These are phyloP conservation scores for Drosophila nebulosa DNA, from an alignment of 1,140 invertebrate genomes.

Conservation along the genomic window DNA sequence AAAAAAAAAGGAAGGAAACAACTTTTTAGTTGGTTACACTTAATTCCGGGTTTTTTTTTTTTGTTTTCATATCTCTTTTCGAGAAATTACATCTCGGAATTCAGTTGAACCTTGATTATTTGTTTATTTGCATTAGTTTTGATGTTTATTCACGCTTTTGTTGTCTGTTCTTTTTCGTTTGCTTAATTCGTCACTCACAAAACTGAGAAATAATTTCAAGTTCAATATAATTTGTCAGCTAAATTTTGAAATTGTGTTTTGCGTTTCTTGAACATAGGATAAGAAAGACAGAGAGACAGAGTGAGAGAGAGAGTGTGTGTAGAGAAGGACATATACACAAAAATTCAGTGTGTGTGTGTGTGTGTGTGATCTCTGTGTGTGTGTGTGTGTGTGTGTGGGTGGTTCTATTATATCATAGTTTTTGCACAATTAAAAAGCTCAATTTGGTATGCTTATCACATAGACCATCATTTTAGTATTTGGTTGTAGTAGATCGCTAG, in stretches of 20 bases:
- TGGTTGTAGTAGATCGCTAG: constrained; percentile 53
- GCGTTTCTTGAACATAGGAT: neutral
- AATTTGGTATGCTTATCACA: constrained; percentile 63
- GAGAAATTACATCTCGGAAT: too few relatives aligned
- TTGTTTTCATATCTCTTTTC: too few relatives aligned
- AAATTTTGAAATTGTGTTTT: neutral
- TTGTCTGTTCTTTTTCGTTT: constrained; percentile 34
- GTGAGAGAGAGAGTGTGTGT: too few relatives aligned
- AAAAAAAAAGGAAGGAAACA: too few relatives aligned
- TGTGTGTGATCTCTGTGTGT: constrained; percentile 20
- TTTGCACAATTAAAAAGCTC: constrained; percentile 76
- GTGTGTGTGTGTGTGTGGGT: constrained; percentile 8
- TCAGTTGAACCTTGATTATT: neutral
- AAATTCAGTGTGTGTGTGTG: constrained; percentile 19
- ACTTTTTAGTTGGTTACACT: too few relatives aligned
- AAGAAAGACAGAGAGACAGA: too few relatives aligned
- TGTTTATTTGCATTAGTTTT: constrained; percentile 43
- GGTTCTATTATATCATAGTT: constrained; percentile 12
- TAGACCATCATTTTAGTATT: constrained; percentile 52
- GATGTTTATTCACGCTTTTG: constrained; percentile 45
- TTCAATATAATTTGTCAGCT: neutral
- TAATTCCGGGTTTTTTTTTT: too few relatives aligned
- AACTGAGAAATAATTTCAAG: constrained; percentile 11
- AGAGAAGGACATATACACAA: neutral
- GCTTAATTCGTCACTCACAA: constrained; percentile 45